These are phyloP conservation scores for Rhizoglyphus robini DNA, from an alignment of 1,140 invertebrate species.

Conservation along the genomic window DNA sequence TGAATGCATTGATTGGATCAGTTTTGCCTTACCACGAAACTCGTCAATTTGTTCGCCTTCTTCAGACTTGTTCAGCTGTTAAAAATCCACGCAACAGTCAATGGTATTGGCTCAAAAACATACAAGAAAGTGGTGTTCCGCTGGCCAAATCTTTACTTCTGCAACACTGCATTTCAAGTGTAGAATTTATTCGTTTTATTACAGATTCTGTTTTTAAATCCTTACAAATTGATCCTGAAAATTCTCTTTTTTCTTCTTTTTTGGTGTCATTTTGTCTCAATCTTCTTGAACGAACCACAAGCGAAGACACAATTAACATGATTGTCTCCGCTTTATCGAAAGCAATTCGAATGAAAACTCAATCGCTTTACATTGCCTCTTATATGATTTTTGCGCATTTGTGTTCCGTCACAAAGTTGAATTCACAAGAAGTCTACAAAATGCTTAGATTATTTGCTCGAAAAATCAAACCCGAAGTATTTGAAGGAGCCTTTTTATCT, in stretches of 20 bases:
- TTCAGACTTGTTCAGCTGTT: slow-evolving; percentile 51
- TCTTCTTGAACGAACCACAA: background rate
- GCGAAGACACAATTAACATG: background rate
- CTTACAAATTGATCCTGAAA: slow-evolving; percentile 39
- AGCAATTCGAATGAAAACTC: background rate
- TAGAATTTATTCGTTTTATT: slow-evolving; percentile 53
- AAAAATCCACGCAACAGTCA: slow-evolving; percentile 46
- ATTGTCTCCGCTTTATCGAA: slow-evolving; percentile 13
- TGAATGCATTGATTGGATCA: slow-evolving; percentile 56
- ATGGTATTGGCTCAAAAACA: slow-evolving; percentile 59
- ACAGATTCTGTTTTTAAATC: slow-evolving; percentile 49
- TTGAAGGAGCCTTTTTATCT: background rate
- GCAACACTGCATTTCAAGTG: slow-evolving; percentile 50
- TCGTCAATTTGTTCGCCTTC: slow-evolving; percentile 62
- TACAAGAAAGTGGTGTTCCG: slow-evolving; percentile 57
- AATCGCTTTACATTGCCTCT: background rate
- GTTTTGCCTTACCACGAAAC: slow-evolving; percentile 83
- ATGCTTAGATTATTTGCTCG: background rate
- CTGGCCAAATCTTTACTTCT: slow-evolving; percentile 54
- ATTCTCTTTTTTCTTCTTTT: slow-evolving; percentile 13
- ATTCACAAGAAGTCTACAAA: background rate
- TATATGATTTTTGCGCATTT: slow-evolving; percentile 7
- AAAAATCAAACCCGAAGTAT: background rate
- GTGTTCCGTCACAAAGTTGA: background rate
- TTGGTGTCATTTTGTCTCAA: slow-evolving; percentile 5